Percentiles rank a stretch among this genome's conserved stretches.
Conservation (phyloP, 2,113 vertebrate genomes). For the Hippocampus guttulatus region DNA sequence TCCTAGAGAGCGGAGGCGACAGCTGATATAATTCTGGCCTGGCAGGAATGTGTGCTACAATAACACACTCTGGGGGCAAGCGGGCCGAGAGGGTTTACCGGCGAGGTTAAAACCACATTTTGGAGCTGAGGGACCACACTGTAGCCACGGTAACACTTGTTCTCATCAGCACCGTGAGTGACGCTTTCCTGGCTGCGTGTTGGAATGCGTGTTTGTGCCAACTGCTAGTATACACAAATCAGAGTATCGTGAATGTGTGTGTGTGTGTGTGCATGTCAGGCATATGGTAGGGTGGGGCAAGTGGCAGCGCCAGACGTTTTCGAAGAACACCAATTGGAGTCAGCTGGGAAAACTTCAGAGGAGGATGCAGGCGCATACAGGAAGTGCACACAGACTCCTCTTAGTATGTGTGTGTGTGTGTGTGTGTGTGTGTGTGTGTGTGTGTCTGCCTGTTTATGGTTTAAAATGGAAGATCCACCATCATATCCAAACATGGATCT, state of each 20-base stretch:
- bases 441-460: constrained; percentile 31
- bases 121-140: constrained; percentile 37
- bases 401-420: constrained; percentile 8
- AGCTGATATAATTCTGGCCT: constrained; percentile 66
- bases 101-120: constrained; percentile 49
- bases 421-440: constrained; percentile 19
- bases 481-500: constrained; percentile 52
- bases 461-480: constrained; percentile 38
- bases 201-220: constrained; percentile 29
- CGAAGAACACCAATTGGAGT: constrained; percentile 31
- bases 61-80: constrained; percentile 50
- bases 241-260: background rate
- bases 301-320: constrained; percentile 38
- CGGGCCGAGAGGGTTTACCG: constrained; percentile 53
- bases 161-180: constrained; percentile 5
- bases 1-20: constrained; percentile 51
- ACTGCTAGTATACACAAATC: constrained; percentile 20
- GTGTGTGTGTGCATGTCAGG: constrained; percentile 13
- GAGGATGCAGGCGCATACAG: background rate
- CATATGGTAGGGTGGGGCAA: constrained; percentile 29
- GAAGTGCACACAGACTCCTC: background rate
- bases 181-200: background rate
- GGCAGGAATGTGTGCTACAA: constrained; percentile 65
- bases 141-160: constrained; percentile 36
- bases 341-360: constrained; percentile 56